Base-by-base conservation (phyloP, 2,888 invertebrate genomes). In the Dioctria linearis region DNA sequence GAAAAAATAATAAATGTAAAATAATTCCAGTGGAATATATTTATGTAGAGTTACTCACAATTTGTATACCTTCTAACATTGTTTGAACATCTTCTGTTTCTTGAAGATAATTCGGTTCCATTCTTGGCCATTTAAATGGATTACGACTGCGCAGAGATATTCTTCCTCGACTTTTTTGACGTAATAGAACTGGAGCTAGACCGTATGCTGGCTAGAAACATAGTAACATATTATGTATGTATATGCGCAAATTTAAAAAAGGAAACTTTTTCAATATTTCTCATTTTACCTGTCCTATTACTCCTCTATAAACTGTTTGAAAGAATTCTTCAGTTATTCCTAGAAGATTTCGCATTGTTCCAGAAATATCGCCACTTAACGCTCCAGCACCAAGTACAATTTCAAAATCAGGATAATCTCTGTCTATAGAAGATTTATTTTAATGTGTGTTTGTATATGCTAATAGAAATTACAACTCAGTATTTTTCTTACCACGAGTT, bases 81-180 rank as follows among this genome's bases (percentile, higher is more conserved):
- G 93, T 92, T 37, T 90, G 88, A n/a, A 95, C 85, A 86, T 98
- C 97, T 43, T 92, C 91, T 3, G 91, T 91, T 85, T 94, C 89
- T 78, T 92, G 90, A 86, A 96, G 94, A 88, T 96, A 98, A 89
- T 97, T 96, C 0, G 95, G 93, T 71, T 95, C 91, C 85, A 98
- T 93, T 78, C 91, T 89, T 0, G 98, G 98, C 88, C 93, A 93
- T 78, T 94, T 93, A 40, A 92, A 89, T 0, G 96, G 95, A 89
- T 95, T 93, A 0, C 90, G 88, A 78, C 94, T 94, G 80, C 92
- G 92, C 73, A 98, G 89, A 25, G 90, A 91, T 67, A 96, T 90
- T 66, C 94, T 90, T 0, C 96, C 96, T 25, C 92, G 90, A 84
- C 95, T 95, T 80, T 92, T 92, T 0, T 96, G 95, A 37, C 94